Percentiles rank a stretch among this genome's conserved stretches.
Evolutionary conservation across 2,113 vertebrate species (phyloP).

Genomic region (Ctenomys sociabilis): DNA sequence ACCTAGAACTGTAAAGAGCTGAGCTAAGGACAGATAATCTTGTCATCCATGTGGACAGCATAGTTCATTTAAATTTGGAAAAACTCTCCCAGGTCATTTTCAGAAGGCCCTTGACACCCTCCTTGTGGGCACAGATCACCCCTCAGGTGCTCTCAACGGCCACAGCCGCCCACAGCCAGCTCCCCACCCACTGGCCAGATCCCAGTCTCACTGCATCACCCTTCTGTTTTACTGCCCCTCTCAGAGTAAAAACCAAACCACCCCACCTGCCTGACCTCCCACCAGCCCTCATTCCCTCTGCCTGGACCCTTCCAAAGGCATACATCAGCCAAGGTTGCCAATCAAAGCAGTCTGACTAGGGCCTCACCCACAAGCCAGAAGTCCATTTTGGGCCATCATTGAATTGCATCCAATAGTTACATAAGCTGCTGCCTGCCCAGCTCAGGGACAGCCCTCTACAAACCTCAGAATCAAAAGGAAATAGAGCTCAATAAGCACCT

Average conservation of each 20-base stretch:
- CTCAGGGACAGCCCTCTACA: neutral
- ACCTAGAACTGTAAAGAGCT: neutral
- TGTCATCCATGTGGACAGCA: accelerated
- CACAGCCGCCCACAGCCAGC: neutral
- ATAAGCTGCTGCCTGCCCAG: neutral
- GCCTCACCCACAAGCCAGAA: neutral
- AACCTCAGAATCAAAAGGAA: neutral
- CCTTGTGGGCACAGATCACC: neutral
- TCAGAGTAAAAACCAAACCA: neutral
- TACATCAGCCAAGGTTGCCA: neutral
- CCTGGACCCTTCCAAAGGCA: neutral
- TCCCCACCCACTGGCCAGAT: neutral
- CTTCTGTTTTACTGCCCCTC: neutral
- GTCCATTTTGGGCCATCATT: neutral
- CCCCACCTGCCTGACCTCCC: neutral
- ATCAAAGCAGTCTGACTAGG: neutral
- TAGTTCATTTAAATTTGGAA: neutral
- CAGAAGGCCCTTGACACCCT: neutral
- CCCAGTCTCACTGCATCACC: neutral
- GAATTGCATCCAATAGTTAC: neutral
- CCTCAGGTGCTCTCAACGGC: neutral
- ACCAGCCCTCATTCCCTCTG: neutral
- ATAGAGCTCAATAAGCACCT: neutral
- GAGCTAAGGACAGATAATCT: accelerated
- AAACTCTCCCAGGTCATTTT: neutral